Conservation (phyloP, 2,113 vertebrate species). For the Scalopus aquaticus region DNA sequence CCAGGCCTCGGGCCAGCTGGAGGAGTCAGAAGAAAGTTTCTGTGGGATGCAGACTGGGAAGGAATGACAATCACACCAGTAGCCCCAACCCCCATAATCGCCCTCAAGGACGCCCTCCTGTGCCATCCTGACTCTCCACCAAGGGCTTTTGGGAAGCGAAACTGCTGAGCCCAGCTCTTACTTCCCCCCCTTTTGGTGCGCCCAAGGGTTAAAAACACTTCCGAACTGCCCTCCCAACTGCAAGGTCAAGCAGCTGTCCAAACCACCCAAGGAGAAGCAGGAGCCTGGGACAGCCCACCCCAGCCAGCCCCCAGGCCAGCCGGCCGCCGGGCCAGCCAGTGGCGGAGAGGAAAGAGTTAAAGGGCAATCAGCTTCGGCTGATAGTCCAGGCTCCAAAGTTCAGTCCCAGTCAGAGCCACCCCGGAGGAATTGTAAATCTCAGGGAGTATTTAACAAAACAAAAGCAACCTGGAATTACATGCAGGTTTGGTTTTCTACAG, state of each 20-base stretch:
- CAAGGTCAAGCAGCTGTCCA: slow-evolving; percentile 77
- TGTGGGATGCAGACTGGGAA: slow-evolving; percentile 49
- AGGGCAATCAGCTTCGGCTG: slow-evolving; percentile 72
- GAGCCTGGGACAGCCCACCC: slow-evolving; percentile 10
- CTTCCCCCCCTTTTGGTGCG: not conserved
- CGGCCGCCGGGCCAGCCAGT: not conserved
- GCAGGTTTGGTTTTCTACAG: slow-evolving; percentile 79
- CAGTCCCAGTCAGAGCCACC: slow-evolving; percentile 80
- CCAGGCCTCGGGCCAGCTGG: slow-evolving; percentile 63
- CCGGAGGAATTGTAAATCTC: slow-evolving; percentile 86
- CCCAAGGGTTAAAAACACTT: slow-evolving; percentile 75
- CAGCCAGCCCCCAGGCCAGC: not conserved
- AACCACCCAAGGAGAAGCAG: slow-evolving; percentile 76
- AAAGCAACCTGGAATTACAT: slow-evolving; percentile 81
- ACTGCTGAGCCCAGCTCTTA: not conserved
- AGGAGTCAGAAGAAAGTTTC: slow-evolving; percentile 46
- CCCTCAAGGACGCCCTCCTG: not conserved
- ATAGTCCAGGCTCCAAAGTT: slow-evolving; percentile 84
- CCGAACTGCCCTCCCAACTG: slow-evolving; percentile 57
- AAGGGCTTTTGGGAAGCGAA: slow-evolving; percentile 29
- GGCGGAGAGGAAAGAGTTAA: slow-evolving; percentile 72
- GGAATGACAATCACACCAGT: slow-evolving; percentile 50
- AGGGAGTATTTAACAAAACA: slow-evolving; percentile 84
- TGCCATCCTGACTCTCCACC: not conserved
- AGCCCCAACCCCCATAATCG: not conserved